Percentiles rank a stretch among this genome's conserved stretches.
phyloP scores from a whole-genome alignment of 2,113 vertebrate species.

The Empidonax alnorum region DNA sequence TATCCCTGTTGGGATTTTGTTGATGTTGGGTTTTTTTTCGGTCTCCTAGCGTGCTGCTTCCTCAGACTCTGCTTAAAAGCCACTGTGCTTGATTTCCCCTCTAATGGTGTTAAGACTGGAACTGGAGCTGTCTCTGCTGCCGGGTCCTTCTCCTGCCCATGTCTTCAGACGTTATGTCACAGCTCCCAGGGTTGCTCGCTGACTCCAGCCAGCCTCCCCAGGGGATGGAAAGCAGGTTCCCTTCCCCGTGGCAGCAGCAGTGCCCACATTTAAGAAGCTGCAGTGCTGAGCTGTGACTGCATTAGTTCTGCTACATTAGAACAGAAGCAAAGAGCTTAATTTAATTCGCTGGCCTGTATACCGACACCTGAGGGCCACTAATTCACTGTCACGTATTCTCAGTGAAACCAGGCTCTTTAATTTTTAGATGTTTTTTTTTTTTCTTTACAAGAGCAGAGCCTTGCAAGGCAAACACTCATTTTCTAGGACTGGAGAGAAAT shows the following conservation, averaged over 20 bases:
- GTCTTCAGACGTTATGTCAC: conserved; percentile 51
- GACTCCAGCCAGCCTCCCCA: not conserved
- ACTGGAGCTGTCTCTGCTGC: not conserved
- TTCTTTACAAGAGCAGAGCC: not conserved
- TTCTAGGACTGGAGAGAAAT: not conserved
- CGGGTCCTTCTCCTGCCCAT: not conserved
- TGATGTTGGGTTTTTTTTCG: not conserved
- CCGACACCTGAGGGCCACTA: conserved; percentile 64
- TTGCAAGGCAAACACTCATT: not conserved
- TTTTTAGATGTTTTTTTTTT: not conserved
- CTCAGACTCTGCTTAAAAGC: not conserved
- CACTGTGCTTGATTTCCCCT: not conserved
- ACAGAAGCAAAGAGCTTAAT: conserved; percentile 65
- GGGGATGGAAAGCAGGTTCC: conserved; percentile 18
- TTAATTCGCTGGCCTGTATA: conserved; percentile 51
- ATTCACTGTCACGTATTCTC: conserved; percentile 57
- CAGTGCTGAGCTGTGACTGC: conserved; percentile 62
- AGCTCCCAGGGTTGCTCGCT: not conserved
- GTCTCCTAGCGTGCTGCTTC: not conserved
- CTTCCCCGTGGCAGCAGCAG: conserved; percentile 17
- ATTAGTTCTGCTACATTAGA: conserved; percentile 71
- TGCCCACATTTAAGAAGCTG: conserved; percentile 43
- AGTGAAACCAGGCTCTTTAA: conserved; percentile 4
- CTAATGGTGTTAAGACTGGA: conserved; percentile 39
- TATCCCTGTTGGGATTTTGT: not conserved